Conservation (phyloP, 2,888 invertebrate genomes). For the Tenthredo scrophulariae region DNA sequence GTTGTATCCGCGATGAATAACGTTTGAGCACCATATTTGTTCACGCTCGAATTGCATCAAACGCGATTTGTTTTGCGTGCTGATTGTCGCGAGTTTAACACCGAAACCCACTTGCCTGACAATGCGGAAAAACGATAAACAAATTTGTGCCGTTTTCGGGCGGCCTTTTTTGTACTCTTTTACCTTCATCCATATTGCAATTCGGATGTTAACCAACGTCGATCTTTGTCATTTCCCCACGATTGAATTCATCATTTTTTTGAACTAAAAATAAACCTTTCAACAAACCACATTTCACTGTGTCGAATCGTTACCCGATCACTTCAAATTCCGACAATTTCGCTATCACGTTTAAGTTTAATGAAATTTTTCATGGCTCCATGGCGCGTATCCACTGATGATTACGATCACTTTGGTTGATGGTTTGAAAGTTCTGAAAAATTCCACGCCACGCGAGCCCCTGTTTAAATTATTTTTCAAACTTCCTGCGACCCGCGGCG, state of each 20-base stretch:
- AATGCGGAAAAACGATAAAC: background rate
- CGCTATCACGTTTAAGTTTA: background rate
- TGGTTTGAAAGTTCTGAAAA: constrained; percentile 15
- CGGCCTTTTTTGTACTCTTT: background rate
- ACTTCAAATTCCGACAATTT: background rate
- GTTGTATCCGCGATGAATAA: background rate
- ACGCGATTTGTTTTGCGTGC: constrained; percentile 16
- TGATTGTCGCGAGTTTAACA: constrained; percentile 15
- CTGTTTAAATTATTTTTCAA: constrained; percentile 1
- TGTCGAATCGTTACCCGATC: background rate
- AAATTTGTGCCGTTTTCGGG: background rate
- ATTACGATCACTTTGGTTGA: background rate
- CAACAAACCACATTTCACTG: background rate
- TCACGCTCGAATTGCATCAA: constrained; percentile 17
- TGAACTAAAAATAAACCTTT: background rate
- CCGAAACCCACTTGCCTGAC: background rate
- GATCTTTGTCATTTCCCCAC: background rate
- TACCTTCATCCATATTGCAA: background rate
- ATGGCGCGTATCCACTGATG: background rate
- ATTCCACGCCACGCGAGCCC: background rate
- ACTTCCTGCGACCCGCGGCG: background rate
- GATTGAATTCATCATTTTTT: background rate
- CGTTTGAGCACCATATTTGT: constrained; percentile 16
- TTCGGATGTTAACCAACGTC: background rate
- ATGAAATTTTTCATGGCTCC: background rate